A percentile compares a stretch with the other conserved stretches of the same genome.
These are phyloP conservation scores for Pontoporia blainvillei DNA, from an alignment of 2,113 vertebrate genomes.

Conservation along the genomic window DNA sequence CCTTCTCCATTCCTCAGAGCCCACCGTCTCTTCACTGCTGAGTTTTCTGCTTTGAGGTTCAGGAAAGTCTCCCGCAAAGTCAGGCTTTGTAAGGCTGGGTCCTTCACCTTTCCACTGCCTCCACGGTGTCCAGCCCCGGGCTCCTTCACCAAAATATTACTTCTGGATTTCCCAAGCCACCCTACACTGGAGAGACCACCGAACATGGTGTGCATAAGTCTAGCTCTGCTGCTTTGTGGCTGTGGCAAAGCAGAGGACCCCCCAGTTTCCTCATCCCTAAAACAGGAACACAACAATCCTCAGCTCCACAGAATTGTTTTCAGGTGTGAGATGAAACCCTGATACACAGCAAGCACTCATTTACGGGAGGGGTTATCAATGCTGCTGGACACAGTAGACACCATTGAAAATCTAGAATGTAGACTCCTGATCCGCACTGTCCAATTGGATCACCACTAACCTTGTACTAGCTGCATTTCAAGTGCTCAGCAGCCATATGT, in stretches of 20 bases:
- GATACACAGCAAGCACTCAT: background rate
- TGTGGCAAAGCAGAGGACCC: background rate
- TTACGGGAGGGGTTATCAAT: background rate
- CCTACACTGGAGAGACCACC: background rate
- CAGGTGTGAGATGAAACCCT: background rate
- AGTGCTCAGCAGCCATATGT: background rate
- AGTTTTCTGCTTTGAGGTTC: background rate
- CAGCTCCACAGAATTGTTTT: background rate
- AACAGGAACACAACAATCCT: background rate
- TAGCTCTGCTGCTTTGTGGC: background rate
- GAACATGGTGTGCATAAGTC: background rate
- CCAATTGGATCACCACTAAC: background rate
- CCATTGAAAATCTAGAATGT: background rate
- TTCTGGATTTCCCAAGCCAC: background rate
- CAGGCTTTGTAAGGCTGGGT: background rate
- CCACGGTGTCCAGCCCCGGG: background rate
- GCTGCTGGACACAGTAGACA: background rate
- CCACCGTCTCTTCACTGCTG: background rate
- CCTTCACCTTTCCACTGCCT: background rate
- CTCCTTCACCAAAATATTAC: background rate
- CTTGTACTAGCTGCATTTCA: background rate
- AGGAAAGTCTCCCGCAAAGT: background rate
- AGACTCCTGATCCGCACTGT: background rate
- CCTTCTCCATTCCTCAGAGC: background rate
- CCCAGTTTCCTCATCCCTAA: background rate